These are phyloP conservation scores for Callyntrura sp. DNA, from an alignment of 2,888 invertebrate genomes.

Conservation along the genomic window DNA sequence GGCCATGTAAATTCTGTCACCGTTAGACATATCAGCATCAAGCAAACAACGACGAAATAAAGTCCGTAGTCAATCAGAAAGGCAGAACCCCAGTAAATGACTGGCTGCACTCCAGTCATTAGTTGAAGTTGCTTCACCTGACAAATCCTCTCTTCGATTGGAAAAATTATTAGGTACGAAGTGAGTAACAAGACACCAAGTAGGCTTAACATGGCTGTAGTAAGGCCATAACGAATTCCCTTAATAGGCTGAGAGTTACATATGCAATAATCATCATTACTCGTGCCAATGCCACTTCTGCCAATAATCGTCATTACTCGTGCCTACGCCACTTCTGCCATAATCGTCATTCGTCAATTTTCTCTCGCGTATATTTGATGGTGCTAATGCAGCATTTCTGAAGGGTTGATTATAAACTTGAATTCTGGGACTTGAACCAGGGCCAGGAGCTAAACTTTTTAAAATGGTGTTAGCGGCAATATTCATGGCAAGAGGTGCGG, in stretches of 20 bases:
- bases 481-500: conserved; percentile 85
- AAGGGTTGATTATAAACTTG: conserved; percentile 66
- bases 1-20: background rate
- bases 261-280: no score
- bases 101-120: background rate
- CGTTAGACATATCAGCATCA: background rate
- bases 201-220: no score
- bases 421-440: conserved; percentile 56
- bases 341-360: no score
- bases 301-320: background rate
- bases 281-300: background rate
- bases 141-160: conserved; percentile 84
- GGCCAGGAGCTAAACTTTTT: no score
- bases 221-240: no score
- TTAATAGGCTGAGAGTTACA: no score
- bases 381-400: background rate
- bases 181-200: conserved; percentile 82
- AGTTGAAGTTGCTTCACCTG: conserved; percentile 81
- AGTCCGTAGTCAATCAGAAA: conserved; percentile 87
- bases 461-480: conserved; percentile 84
- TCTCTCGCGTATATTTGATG: no score
- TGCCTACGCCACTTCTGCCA: no score
- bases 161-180: conserved; percentile 84
- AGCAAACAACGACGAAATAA: background rate
- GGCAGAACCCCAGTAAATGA: background rate